These are phyloP conservation scores for Idaea aversata DNA, from an alignment of 2,888 invertebrate species.

Conservation along the genomic window DNA sequence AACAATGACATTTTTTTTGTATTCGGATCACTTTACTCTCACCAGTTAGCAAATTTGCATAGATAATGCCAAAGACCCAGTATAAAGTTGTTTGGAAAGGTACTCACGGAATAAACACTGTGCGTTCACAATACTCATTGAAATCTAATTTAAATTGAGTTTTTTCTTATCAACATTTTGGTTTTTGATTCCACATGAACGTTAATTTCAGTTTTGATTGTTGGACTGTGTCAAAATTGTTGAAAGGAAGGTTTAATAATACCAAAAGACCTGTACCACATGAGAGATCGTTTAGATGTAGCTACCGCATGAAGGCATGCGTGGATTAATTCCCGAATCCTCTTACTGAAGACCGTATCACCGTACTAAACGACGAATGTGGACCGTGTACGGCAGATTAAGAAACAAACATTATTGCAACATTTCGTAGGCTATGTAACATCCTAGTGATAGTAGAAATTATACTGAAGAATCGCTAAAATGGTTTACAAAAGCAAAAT, in stretches of 20 bases:
- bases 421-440: neutral
- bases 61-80: neutral
- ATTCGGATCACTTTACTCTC: no score
- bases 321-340: neutral
- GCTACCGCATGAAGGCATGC: neutral
- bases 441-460: neutral
- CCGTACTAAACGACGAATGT: neutral
- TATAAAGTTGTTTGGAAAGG: neutral
- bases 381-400: neutral
- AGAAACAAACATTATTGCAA: neutral
- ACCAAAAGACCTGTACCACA: neutral
- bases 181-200: neutral
- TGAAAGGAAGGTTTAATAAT: neutral
- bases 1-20: no score
- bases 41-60: no score
- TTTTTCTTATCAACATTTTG: neutral
- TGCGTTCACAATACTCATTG: neutral
- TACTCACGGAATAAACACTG: neutral
- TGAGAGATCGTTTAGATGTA: neutral
- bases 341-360: neutral
- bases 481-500: constrained; percentile 12
- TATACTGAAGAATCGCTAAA: constrained; percentile 4
- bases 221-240: neutral
- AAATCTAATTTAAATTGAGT: neutral
- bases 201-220: neutral